Evolutionary conservation across 1,140 invertebrate species (phyloP).

Genomic region (Penaeus japonicus): DNA sequence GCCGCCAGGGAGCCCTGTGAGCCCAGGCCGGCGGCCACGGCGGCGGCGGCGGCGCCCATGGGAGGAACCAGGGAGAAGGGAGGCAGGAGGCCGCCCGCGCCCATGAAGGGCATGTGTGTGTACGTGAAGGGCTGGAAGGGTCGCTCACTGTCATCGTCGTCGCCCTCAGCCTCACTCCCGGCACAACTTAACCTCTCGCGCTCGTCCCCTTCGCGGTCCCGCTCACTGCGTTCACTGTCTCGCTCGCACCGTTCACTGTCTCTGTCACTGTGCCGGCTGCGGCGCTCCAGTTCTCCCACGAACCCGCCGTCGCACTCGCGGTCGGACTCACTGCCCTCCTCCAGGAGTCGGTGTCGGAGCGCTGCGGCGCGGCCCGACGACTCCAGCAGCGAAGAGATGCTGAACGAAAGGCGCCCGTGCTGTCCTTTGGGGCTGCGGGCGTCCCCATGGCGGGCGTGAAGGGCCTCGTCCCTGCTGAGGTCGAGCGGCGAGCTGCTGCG

Average conservation of each 20-base stretch:
- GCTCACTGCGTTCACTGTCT: constrained; percentile 43
- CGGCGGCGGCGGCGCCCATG: constrained; percentile 49
- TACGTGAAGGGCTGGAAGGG: constrained; percentile 58
- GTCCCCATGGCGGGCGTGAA: constrained; percentile 43
- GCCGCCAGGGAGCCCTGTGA: constrained; percentile 39
- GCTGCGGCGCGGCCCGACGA: constrained; percentile 51
- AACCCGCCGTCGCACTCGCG: constrained; percentile 40
- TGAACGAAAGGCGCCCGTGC: constrained; percentile 53
- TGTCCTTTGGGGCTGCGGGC: constrained; percentile 41
- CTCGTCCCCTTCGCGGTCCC: constrained; percentile 48
- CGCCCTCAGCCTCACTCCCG: constrained; percentile 50
- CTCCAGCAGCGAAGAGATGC: constrained; percentile 57
- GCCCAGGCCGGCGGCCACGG: constrained; percentile 47
- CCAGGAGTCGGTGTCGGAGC: constrained; percentile 48
- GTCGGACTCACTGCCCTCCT: constrained; percentile 47
- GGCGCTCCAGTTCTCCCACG: constrained; percentile 29
- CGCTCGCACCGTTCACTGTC: constrained; percentile 49
- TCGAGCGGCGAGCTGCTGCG: constrained; percentile 54
- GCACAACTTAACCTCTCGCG: constrained; percentile 49
- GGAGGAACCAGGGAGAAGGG: constrained; percentile 47
- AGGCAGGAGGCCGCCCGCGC: constrained; percentile 51
- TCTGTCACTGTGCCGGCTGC: constrained; percentile 49
- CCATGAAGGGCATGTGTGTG: constrained; percentile 58
- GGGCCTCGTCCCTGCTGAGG: constrained; percentile 54
- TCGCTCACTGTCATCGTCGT: constrained; percentile 53